These are phyloP conservation scores for Noturus placidus DNA, from an alignment of 2,113 vertebrate genomes.

Conservation along the genomic window DNA sequence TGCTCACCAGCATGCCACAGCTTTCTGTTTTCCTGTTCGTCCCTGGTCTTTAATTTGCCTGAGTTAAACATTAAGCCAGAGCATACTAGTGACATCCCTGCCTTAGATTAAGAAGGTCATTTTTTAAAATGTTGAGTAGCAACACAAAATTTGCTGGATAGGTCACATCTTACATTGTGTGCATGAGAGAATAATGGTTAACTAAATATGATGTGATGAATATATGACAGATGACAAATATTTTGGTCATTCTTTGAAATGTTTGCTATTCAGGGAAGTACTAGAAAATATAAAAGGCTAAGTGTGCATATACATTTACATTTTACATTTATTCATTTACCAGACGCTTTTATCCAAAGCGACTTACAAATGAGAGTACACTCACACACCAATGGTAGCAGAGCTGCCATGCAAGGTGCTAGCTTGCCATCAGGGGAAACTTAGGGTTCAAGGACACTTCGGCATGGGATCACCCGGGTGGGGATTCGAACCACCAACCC, in stretches of 20 bases:
- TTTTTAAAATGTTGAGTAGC: not conserved
- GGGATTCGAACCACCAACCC: too few species aligned
- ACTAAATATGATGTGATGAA: not conserved
- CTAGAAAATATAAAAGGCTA: not conserved
- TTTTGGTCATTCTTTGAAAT: not conserved
- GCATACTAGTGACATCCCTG: conserved; percentile 57
- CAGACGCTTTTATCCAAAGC: too few species aligned
- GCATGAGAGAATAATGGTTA: not conserved
- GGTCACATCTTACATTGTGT: not conserved
- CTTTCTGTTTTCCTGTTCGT: conserved; percentile 47
- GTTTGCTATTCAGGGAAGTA: not conserved
- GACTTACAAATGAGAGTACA: too few species aligned
- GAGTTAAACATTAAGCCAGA: conserved; percentile 74
- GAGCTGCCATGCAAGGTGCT: too few species aligned
- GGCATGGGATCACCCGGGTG: too few species aligned
- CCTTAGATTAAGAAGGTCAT: conserved; percentile 12
- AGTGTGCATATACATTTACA: not conserved
- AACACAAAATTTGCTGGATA: conserved; percentile 1
- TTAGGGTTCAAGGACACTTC: too few species aligned
- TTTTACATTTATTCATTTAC: too few species aligned
- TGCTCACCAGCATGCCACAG: conserved; percentile 45
- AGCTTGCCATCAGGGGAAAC: too few species aligned
- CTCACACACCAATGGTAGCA: too few species aligned
- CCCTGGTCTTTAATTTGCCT: conserved; percentile 41
- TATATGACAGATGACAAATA: not conserved